Evolutionary conservation across 2,113 vertebrate genomes (phyloP).

Genomic region (Stictonetta naevosa): DNA sequence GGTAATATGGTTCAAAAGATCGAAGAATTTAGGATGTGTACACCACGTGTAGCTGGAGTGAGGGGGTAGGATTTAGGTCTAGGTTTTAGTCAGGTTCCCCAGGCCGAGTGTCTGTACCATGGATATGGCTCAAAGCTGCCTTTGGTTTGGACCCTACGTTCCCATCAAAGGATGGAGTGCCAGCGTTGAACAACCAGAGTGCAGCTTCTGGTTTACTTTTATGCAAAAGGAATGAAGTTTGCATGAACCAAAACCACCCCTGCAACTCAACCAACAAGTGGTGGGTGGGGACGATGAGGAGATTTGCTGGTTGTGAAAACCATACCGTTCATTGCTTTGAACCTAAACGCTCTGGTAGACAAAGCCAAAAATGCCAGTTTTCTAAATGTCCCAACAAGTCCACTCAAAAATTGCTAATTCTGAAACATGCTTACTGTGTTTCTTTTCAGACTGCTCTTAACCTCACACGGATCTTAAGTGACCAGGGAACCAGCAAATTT

Average conservation of each 20-base stretch:
- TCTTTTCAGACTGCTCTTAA: neutral
- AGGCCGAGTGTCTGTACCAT: neutral
- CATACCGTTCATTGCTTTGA: neutral
- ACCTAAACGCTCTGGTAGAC: neutral
- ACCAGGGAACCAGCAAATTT: neutral
- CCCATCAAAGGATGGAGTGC: neutral
- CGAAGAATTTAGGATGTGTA: neutral
- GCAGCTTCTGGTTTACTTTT: neutral
- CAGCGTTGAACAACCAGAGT: neutral
- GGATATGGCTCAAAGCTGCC: neutral
- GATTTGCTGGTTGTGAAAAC: neutral
- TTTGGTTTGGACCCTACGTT: neutral
- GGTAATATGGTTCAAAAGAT: neutral
- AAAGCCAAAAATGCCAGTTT: neutral
- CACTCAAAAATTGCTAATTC: neutral
- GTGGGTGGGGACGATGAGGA: neutral
- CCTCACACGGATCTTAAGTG: neutral
- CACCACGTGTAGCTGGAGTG: neutral
- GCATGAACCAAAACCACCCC: neutral
- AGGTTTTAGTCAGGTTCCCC: neutral
- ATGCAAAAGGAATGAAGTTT: neutral
- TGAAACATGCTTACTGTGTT: neutral
- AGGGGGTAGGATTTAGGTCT: neutral
- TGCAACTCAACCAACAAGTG: neutral
- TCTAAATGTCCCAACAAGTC: neutral